Evolutionary conservation across 2,888 invertebrate genomes (phyloP).

Genomic region (Ganaspis brasiliensis): DNA sequence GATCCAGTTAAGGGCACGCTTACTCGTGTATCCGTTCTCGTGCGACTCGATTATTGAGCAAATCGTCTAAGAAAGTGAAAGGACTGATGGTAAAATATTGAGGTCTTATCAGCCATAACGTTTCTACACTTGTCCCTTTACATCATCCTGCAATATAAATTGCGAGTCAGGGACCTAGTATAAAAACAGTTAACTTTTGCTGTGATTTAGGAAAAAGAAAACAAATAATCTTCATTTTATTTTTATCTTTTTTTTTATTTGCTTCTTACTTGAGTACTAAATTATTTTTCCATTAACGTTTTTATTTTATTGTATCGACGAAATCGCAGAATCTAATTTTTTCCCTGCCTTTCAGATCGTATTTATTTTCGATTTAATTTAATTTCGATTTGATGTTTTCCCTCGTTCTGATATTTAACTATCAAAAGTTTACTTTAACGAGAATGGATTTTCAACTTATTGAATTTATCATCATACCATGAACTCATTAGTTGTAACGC

Average conservation of each 20-base stretch:
- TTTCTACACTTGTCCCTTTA: conserved; percentile 32
- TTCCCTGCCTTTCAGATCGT: neutral
- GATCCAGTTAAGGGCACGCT: conserved; percentile 39
- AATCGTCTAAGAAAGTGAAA: conserved; percentile 41
- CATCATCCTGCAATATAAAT: conserved; percentile 32
- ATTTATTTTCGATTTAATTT: conserved; percentile 20
- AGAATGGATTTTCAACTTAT: conserved; percentile 11
- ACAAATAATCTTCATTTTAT: neutral
- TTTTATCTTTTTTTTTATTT: neutral
- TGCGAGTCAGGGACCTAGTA: neutral
- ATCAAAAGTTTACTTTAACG: conserved; percentile 24
- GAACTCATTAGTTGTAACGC: conserved; percentile 30
- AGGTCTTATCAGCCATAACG: conserved; percentile 25
- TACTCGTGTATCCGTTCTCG: conserved; percentile 27
- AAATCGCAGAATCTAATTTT: neutral
- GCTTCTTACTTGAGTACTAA: neutral
- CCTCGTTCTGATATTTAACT: conserved; percentile 3
- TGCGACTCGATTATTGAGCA: conserved; percentile 41
- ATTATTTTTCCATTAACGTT: neutral
- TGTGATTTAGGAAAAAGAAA: neutral
- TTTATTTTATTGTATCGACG: neutral
- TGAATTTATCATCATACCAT: conserved; percentile 26
- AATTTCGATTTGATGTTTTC: conserved; percentile 12
- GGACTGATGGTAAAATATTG: conserved; percentile 32
- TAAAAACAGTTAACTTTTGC: neutral